Base-by-base conservation (phyloP, 92 coral and sea anemone genomes). In the Phenganax subtilis region DNA sequence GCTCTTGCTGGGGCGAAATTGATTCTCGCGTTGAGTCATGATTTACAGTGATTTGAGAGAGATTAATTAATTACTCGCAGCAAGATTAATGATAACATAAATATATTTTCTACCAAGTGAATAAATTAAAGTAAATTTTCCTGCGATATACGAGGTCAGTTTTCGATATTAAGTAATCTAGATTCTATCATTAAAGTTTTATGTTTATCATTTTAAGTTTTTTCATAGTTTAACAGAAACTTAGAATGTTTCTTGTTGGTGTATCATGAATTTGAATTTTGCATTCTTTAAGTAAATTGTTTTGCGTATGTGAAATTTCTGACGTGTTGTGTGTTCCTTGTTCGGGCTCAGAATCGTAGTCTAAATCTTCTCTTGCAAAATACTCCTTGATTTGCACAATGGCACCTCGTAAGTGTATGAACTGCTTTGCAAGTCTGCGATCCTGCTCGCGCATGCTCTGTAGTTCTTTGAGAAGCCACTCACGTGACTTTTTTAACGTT, bases 351-450 rank as follows among this genome's bases (percentile, higher is more conserved):
- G 82, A 78, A n/a, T 78, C 82, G 28, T 51, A 78, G 44, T 78
- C 82, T 0, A 72, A 78, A 9, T 78, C 82, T 12, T 78, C 82
- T 44, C 25, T 76, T 17, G 54, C 82, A 54, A 71, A 51, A 20
- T 51, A 51, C 30, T 52, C 58, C 25, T n/a, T 37, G 10, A 78
- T 51, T 52, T 78, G 72, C 15, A 62, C 44, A 7, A 78, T 78
- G n/a, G 72, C 82, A 78, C 82, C 61, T 2, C 82, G 72, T 37
- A 78, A 62, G 44, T 78, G 66, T 17, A 78, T 78, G 51, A 78
- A 78, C 82, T 78, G 82, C n/a, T 72, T 65, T 15, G 82, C 82
- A 12, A 78, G 82, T 12, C 53, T 60, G 71, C 82, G 82, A 47
- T 78, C 82, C 1, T 78, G 16, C 20, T 78, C 72, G 10, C 82